Percentiles rank a stretch among this genome's conserved stretches.
These are phyloP conservation scores for Erebia epiphron DNA, from an alignment of 2,888 invertebrate species.

Conservation along the genomic window DNA sequence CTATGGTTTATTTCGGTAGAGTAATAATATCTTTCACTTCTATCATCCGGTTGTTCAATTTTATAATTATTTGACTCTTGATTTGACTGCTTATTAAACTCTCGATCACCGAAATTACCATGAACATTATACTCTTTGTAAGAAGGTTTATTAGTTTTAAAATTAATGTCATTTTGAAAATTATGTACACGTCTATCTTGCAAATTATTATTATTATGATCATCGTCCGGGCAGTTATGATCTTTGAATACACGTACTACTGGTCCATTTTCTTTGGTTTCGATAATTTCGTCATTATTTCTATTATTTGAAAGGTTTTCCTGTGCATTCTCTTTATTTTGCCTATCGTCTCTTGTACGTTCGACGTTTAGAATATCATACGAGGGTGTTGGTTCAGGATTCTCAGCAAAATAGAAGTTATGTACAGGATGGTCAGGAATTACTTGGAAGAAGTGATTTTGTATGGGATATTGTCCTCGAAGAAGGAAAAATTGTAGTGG, in stretches of 20 bases:
- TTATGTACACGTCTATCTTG: constrained; percentile 49
- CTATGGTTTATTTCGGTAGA: constrained; percentile 52
- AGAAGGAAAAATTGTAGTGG: constrained; percentile 62
- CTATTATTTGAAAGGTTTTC: constrained; percentile 19
- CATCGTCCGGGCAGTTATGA: constrained; percentile 62
- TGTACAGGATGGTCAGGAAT: constrained; percentile 42
- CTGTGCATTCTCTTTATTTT: constrained; percentile 31
- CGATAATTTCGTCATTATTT: constrained; percentile 51
- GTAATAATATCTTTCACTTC: constrained; percentile 65
- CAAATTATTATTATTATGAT: constrained; percentile 39
- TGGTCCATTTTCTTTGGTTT: constrained; percentile 51
- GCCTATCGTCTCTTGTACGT: constrained; percentile 41
- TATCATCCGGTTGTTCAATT: constrained; percentile 58
- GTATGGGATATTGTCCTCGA: constrained; percentile 57
- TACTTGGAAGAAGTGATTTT: constrained; percentile 45
- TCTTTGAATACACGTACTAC: constrained; percentile 71
- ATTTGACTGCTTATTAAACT: constrained; percentile 49
- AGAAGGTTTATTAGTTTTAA: constrained; percentile 52
- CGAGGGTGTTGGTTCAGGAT: constrained; percentile 43
- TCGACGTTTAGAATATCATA: constrained; percentile 53
- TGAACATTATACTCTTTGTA: constrained; percentile 56
- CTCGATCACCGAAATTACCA: constrained; percentile 63
- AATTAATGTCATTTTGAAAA: constrained; percentile 50
- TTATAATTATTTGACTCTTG: constrained; percentile 58
- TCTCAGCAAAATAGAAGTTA: constrained; percentile 46